These are phyloP conservation scores for Grallaria varia DNA, from an alignment of 2,113 vertebrate genomes.

Conservation along the genomic window DNA sequence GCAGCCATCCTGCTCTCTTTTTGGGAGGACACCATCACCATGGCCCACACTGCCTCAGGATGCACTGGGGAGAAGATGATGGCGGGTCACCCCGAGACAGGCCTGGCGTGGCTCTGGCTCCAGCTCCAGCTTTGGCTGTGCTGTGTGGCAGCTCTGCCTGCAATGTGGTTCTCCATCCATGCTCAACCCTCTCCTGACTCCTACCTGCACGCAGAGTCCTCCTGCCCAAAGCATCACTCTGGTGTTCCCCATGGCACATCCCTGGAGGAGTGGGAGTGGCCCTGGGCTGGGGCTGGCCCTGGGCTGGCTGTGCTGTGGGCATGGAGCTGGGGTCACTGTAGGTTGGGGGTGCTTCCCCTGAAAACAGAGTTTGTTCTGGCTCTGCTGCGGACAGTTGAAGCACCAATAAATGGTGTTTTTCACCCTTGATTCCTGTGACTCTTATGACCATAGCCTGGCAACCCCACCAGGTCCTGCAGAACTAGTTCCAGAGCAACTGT, in stretches of 20 bases:
- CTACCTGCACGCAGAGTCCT: accelerated
- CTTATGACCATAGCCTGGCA: accelerated
- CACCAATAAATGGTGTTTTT: background rate
- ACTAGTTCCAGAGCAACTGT: accelerated
- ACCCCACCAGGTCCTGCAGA: background rate
- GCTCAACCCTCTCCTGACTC: accelerated
- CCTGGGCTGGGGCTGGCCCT: background rate
- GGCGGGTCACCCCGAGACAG: accelerated
- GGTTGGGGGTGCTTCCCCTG: background rate
- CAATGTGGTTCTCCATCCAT: accelerated
- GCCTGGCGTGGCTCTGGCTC: background rate
- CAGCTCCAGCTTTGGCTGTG: background rate
- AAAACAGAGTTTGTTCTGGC: accelerated
- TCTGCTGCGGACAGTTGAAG: background rate
- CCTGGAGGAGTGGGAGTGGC: accelerated
- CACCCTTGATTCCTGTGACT: accelerated
- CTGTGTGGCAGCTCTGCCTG: background rate
- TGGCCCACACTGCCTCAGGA: background rate
- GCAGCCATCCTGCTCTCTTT: accelerated
- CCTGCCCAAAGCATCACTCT: accelerated
- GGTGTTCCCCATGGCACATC: background rate
- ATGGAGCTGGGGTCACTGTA: background rate
- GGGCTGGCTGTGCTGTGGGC: background rate
- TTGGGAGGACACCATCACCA: accelerated
- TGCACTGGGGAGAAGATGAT: accelerated